Evolutionary conservation across 2,113 vertebrate genomes (phyloP).

Genomic region (Dromaius novaehollandiae): DNA sequence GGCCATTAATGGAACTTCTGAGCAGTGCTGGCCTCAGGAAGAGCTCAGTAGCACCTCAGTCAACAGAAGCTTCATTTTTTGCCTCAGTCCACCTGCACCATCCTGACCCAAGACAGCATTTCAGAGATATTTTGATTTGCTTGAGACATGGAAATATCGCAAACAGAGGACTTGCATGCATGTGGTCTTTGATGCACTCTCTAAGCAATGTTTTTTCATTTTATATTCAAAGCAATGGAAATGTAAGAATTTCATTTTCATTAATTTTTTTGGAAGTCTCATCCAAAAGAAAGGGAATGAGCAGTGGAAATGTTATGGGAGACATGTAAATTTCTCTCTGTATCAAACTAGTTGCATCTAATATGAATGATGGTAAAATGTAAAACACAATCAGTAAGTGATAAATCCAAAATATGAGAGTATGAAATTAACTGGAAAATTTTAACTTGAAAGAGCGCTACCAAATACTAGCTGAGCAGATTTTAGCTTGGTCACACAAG

Average conservation of each 20-base stretch:
- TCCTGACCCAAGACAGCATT: neutral
- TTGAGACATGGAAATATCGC: accelerated
- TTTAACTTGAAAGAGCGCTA: neutral
- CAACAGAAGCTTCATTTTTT: neutral
- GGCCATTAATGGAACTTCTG: neutral
- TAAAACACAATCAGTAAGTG: neutral
- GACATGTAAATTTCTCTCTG: neutral
- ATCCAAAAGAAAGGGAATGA: neutral
- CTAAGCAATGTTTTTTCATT: neutral
- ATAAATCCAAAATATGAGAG: neutral
- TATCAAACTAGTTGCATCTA: neutral
- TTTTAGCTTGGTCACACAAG: neutral
- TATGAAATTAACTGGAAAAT: neutral
- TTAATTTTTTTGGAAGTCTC: neutral
- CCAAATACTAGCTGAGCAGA: neutral
- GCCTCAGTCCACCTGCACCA: neutral
- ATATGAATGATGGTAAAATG: neutral
- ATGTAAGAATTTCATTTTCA: no score
- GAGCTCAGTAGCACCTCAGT: neutral
- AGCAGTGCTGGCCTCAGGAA: neutral
- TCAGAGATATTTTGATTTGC: neutral
- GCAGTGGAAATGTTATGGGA: neutral
- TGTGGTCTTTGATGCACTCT: neutral
- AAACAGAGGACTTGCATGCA: neutral
- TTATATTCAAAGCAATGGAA: no score